Evolutionary conservation across 1,140 invertebrate species (phyloP).

Genomic region (Neodiprion fabricii): DNA sequence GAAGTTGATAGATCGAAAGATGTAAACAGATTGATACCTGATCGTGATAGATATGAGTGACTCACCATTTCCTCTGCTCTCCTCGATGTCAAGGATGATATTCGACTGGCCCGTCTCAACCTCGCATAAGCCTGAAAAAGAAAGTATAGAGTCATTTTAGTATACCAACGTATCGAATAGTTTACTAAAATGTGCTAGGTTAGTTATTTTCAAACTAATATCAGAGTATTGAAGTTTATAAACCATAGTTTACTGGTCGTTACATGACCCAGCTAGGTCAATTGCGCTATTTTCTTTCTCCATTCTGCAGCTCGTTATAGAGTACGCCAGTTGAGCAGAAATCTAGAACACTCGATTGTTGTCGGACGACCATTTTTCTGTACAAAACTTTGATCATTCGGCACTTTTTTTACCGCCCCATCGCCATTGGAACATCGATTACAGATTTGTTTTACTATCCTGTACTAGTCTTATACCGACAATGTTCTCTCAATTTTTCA

Average conservation of each 20-base stretch:
- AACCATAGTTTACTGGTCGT: too few relatives aligned
- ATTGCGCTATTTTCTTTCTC: too few relatives aligned
- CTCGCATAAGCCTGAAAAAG: conserved; percentile 78
- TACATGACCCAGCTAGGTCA: too few relatives aligned
- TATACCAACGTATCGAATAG: too few relatives aligned
- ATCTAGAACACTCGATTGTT: not conserved
- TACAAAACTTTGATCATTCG: not conserved
- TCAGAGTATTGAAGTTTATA: too few relatives aligned
- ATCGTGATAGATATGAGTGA: conserved; percentile 33
- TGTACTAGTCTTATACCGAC: too few relatives aligned
- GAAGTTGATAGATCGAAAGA: not conserved
- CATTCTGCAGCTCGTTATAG: too few relatives aligned
- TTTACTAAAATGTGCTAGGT: too few relatives aligned
- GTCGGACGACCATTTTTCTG: not conserved
- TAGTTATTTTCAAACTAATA: too few relatives aligned
- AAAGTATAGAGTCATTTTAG: not conserved
- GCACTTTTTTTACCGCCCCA: not conserved
- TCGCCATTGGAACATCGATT: not conserved
- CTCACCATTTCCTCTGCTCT: conserved; percentile 86
- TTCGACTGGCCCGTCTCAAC: conserved; percentile 85
- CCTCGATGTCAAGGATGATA: conserved; percentile 88
- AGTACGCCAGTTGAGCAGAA: too few relatives aligned
- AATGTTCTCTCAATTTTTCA: not conserved
- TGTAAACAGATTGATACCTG: not conserved
- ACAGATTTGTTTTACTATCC: not conserved